A percentile compares a stretch with the other conserved stretches of the same genome.
These are phyloP conservation scores for Apomyelois bistriatella DNA, from an alignment of 2,888 invertebrate species.

Conservation along the genomic window DNA sequence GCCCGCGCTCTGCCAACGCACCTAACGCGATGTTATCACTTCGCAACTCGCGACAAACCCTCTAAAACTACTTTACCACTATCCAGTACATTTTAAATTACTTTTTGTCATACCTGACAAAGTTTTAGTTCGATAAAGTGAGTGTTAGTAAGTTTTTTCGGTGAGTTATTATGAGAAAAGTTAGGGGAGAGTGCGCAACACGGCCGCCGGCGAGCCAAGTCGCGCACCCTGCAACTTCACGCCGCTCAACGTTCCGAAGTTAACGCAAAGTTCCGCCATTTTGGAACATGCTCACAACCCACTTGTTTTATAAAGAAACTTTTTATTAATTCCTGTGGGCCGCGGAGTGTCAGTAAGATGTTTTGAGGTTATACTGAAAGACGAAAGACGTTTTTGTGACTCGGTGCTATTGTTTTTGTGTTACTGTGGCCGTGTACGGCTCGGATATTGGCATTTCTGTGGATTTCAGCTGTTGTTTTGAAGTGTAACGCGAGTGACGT, in stretches of 20 bases:
- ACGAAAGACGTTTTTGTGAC: conserved; percentile 64
- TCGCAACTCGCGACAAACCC: conserved; percentile 43
- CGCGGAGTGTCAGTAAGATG: conserved; percentile 80
- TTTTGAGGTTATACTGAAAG: conserved; percentile 76
- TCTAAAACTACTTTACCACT: conserved; percentile 47
- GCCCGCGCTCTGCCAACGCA: conserved; percentile 57
- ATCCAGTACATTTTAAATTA: conserved; percentile 31
- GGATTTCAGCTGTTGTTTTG: conserved; percentile 70
- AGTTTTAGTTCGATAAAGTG: conserved; percentile 42
- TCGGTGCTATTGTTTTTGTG: conserved; percentile 47
- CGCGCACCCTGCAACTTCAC: conserved; percentile 79
- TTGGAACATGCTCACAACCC: conserved; percentile 81
- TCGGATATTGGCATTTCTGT: conserved; percentile 55
- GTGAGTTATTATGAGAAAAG: conserved; percentile 65
- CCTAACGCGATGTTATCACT: conserved; percentile 49
- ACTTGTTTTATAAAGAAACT: conserved; percentile 82
- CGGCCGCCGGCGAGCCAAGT: conserved; percentile 50
- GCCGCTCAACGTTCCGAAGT: conserved; percentile 79
- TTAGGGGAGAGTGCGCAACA: conserved; percentile 65
- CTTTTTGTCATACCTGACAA: conserved; percentile 38
- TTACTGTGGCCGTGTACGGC: conserved; percentile 42
- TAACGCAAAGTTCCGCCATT: conserved; percentile 81
- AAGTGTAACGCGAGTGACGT: conserved; percentile 68
- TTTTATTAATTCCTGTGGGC: conserved; percentile 81
- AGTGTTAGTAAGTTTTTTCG: conserved; percentile 55